Percentiles rank a stretch among this genome's conserved stretches.
Evolutionary conservation across 2,113 vertebrate species (phyloP).

Genomic region (Marmota monax): DNA sequence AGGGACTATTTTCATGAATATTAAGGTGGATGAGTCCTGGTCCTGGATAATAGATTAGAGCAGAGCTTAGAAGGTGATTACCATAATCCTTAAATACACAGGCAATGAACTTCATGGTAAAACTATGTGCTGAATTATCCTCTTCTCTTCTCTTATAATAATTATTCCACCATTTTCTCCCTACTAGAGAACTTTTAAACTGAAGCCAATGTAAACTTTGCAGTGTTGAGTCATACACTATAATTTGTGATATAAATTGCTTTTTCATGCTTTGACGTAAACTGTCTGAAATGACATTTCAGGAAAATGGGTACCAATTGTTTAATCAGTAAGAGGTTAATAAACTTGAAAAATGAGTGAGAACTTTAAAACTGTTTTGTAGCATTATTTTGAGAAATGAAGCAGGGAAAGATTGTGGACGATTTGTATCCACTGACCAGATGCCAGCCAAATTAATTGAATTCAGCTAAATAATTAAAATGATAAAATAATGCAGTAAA

Average conservation of each 20-base stretch:
- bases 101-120: conserved; percentile 6
- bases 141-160: neutral
- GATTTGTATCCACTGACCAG: conserved; percentile 73
- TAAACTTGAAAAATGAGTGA: conserved; percentile 66
- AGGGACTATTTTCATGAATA: conserved; percentile 60
- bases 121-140: neutral
- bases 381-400: conserved; percentile 69
- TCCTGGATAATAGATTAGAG: conserved; percentile 62
- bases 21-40: conserved; percentile 48
- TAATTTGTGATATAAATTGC: conserved; percentile 52
- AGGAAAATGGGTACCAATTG: conserved; percentile 51
- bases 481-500: conserved; percentile 88
- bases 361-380: conserved; percentile 63
- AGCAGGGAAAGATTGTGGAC: conserved; percentile 51
- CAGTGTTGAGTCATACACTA: neutral
- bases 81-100: conserved; percentile 61
- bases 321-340: conserved; percentile 78
- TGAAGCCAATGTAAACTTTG: conserved; percentile 47
- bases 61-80: conserved; percentile 45
- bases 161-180: conserved; percentile 57
- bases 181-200: conserved; percentile 36
- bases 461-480: conserved; percentile 86
- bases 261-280: conserved; percentile 60
- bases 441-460: conserved; percentile 81
- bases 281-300: conserved; percentile 61